These are phyloP conservation scores for Eupithecia subfuscata DNA, from an alignment of 2,888 invertebrate species.

Conservation along the genomic window DNA sequence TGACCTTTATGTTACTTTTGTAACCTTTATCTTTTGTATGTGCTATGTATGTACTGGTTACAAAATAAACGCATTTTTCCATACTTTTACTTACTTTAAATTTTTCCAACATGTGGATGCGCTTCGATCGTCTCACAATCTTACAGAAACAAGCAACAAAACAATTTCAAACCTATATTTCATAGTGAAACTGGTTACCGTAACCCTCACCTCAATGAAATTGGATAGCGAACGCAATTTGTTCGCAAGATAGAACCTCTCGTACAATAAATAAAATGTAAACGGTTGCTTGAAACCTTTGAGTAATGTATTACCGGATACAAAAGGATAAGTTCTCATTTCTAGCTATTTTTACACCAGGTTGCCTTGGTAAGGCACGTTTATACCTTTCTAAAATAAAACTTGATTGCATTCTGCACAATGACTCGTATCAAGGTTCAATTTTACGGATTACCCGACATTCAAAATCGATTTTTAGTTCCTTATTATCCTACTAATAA, in stretches of 20 bases:
- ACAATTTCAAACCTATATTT: constrained; percentile 34
- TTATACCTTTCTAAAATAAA: background rate
- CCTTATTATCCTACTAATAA: too few relatives aligned
- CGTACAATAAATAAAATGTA: constrained; percentile 5
- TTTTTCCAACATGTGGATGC: background rate
- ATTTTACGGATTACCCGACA: background rate
- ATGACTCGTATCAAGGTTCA: background rate
- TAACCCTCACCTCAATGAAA: constrained; percentile 50
- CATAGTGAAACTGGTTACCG: constrained; percentile 49
- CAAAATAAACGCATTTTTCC: too few relatives aligned
- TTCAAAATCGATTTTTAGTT: background rate
- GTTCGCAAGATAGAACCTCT: constrained; percentile 47
- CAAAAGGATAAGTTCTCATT: background rate
- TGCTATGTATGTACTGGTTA: too few relatives aligned
- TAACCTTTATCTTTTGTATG: too few relatives aligned
- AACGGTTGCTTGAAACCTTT: constrained; percentile 15
- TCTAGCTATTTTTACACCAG: background rate
- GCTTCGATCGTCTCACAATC: background rate
- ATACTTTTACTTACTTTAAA: too few relatives aligned
- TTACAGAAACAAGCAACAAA: constrained; percentile 16
- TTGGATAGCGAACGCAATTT: constrained; percentile 62
- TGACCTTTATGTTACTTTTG: too few relatives aligned
- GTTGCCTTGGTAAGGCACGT: too few relatives aligned
- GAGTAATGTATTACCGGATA: constrained; percentile 2
- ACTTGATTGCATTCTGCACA: background rate